Evolutionary conservation across 2,888 invertebrate species (phyloP), one percentile per base, ranked within the genome.

Genomic region (Drosophila setosimentum): DNA sequence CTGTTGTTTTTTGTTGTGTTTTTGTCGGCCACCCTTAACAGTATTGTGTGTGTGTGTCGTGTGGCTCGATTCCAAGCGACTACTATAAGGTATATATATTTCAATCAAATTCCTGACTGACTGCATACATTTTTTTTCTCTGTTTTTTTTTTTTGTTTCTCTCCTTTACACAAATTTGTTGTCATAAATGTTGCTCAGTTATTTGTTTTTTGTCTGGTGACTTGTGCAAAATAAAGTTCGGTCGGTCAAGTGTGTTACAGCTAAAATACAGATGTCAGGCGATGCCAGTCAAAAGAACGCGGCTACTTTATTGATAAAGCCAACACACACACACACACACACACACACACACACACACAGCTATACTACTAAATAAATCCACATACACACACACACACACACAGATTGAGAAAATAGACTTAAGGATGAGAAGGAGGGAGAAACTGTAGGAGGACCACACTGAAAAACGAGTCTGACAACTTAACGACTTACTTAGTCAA

Each of bases 401-500:
- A 42, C 16, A 37, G 24, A 16, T 48, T 48, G 45, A 30, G 24
- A 13, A 64, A 40, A 49, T 10, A 53, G n/a, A 60, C 4, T 21
- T 21, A 67, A 29, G 42, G 21, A 55, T 18, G 35, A 42, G 58
- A 37, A 37, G 61, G 33, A 54, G 53, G 32, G 49, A 61, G 42
- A 55, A 71, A 63, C 27, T 33, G 45, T 29, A n/a, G 35, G 51
- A 42, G 72, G 66, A 66, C 76, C 76, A 50, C 80, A 80, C 61
- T 78, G 80, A 80, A 80, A 78, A 78, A 71, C 80, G 80, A 89
- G 82, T 84, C 82, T 80, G 87, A 84, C 82, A 89, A 89, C 82
- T 82, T 84, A 89, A 86, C 87, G 85, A 84, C 89, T 89, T 89
- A 87, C 82, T 85, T 84, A 89, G 82, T 75, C 89, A 86, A 87